These are phyloP conservation scores for Akabosia matsudoensis DNA, from an alignment of 1,140 invertebrate species.

Conservation along the genomic window DNA sequence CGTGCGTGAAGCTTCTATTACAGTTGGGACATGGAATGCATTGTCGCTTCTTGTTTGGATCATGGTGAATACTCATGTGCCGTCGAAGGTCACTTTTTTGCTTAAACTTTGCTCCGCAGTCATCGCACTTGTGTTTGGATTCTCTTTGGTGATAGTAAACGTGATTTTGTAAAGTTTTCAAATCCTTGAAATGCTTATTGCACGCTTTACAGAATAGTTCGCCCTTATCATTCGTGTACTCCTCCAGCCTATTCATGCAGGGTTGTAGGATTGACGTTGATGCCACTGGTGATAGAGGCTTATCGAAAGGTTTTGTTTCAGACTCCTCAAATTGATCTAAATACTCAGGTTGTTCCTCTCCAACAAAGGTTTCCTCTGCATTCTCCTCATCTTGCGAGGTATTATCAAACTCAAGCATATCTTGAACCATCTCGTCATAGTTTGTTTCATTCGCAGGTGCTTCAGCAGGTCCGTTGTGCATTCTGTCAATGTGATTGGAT, in stretches of 20 bases:
- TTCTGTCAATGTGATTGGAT: not conserved
- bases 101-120: slow-evolving; percentile 15
- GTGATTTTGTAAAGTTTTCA: not conserved
- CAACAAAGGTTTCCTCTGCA: too few species aligned
- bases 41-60: not conserved
- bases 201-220: slow-evolving; percentile 3
- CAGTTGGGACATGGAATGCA: not conserved
- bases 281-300: not conserved
- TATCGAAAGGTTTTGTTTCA: not conserved
- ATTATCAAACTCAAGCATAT: not conserved
- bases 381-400: not conserved
- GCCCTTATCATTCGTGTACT: not conserved
- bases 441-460: not conserved
- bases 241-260: slow-evolving; percentile 6
- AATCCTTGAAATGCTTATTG: slow-evolving; percentile 18
- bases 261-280: not conserved
- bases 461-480: not conserved
- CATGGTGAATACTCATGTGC: slow-evolving; percentile 1
- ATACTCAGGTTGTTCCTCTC: not conserved
- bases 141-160: slow-evolving; percentile 13
- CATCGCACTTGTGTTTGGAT: not conserved
- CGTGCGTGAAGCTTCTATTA: not conserved
- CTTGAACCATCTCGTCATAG: not conserved
- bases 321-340: not conserved
- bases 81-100: slow-evolving; percentile 9